Percentiles rank a stretch among this genome's conserved stretches.
Conservation (phyloP, 2,888 invertebrate species). For the Sminthurides aquaticus region DNA sequence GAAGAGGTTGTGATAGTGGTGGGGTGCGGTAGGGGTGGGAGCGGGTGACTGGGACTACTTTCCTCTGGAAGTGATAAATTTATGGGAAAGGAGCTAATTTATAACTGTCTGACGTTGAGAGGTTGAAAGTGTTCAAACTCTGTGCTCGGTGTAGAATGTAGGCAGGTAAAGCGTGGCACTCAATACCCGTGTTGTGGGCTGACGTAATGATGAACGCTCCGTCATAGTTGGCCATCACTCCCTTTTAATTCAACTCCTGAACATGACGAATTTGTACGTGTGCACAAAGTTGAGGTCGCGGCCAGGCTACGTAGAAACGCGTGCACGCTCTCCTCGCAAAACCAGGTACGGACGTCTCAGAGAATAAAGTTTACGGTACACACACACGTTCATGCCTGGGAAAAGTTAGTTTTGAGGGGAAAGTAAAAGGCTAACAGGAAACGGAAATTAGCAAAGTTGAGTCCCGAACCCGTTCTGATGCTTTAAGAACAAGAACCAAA, state of each 20-base stretch:
- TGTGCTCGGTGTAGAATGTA: background rate
- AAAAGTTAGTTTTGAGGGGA: no score
- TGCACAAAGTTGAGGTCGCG: background rate
- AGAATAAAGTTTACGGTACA: no score
- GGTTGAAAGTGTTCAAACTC: constrained; percentile 17
- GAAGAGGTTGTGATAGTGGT: no score
- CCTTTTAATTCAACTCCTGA: background rate
- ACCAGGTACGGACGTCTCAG: background rate
- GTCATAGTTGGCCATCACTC: background rate
- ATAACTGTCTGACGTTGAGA: constrained; percentile 29
- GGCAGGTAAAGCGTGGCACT: background rate
- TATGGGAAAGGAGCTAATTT: constrained; percentile 29
- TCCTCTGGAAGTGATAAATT: constrained; percentile 14
- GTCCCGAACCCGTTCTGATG: background rate
- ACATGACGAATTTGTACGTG: background rate
- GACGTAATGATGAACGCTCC: background rate
- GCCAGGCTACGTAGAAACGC: background rate
- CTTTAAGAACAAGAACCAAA: no score
- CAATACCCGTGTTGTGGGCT: background rate
- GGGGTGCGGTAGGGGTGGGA: no score
- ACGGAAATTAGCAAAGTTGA: constrained; percentile 18
- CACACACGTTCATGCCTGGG: no score
- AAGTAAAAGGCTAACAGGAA: constrained; percentile 5
- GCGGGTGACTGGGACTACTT: background rate
- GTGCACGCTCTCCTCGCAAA: background rate